These are phyloP conservation scores for Indicator indicator DNA, from an alignment of 2,113 vertebrate genomes.

Conservation along the genomic window DNA sequence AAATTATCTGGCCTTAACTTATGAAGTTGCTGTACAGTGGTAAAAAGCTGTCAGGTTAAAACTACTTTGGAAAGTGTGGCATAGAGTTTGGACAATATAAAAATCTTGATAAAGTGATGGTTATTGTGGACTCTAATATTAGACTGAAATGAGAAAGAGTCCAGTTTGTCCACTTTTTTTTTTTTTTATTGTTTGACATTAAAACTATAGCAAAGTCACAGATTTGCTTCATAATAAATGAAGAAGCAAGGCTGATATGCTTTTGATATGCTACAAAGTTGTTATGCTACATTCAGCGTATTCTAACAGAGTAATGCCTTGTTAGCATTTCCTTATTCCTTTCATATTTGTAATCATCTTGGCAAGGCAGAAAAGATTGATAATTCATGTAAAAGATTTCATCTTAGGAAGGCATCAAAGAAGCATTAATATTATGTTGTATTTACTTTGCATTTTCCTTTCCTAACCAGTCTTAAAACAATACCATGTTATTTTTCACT, in stretches of 20 bases:
- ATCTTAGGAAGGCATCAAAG: not conserved
- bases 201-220: not conserved
- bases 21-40: not conserved
- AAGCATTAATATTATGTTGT: not conserved
- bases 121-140: not conserved
- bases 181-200: not conserved
- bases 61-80: not conserved
- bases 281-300: not conserved
- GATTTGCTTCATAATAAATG: not conserved
- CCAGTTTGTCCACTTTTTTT: not conserved
- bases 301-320: not conserved
- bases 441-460: not conserved
- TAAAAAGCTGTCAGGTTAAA: not conserved
- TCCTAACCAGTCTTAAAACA: not conserved
- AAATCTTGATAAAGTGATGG: not conserved
- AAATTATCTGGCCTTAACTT: not conserved
- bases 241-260: not conserved
- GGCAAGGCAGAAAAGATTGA: not conserved
- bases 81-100: not conserved
- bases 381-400: not conserved
- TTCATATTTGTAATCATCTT: constrained; percentile 15
- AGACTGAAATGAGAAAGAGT: not conserved
- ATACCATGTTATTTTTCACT: not conserved
- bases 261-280: constrained; percentile 2
- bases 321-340: not conserved